These are phyloP conservation scores for Sebastes nivosus DNA, from an alignment of 2,797 vertebrate species.

Conservation along the genomic window DNA sequence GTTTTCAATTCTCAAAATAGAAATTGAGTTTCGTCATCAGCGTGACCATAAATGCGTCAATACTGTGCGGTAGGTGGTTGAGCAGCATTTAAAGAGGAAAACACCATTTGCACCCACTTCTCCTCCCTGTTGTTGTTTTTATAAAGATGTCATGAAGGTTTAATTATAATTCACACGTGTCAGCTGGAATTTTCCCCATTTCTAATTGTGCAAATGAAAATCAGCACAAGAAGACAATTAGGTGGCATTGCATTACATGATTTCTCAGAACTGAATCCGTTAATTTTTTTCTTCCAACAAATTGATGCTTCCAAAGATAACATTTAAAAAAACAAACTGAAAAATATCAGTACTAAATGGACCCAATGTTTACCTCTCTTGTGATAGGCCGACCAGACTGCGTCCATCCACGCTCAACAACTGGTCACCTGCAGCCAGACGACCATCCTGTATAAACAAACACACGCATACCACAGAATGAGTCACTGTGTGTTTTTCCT, in stretches of 20 bases:
- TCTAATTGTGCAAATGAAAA: not conserved
- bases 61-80: not conserved
- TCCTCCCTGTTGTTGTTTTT: not conserved
- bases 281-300: not conserved
- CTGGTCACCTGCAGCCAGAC: conserved; percentile 96
- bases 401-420: conserved; percentile 96
- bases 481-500: not conserved
- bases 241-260: not conserved
- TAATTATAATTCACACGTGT: not conserved
- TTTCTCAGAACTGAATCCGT: not conserved
- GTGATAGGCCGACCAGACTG: conserved; percentile 95
- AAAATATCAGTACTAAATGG: not conserved
- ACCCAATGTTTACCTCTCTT: conserved; percentile 89
- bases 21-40: conserved; percentile 2
- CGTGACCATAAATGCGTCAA: not conserved
- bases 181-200: conserved; percentile 4
- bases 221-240: not conserved
- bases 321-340: too few species aligned
- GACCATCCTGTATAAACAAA: conserved; percentile 86
- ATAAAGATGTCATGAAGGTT: not conserved
- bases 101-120: not conserved
- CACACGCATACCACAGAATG: not conserved
- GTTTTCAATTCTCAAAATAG: conserved; percentile 20
- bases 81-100: not conserved
- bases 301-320: too few species aligned